Conservation (phyloP, 2,888 invertebrate genomes). For the Morpho helenor region DNA sequence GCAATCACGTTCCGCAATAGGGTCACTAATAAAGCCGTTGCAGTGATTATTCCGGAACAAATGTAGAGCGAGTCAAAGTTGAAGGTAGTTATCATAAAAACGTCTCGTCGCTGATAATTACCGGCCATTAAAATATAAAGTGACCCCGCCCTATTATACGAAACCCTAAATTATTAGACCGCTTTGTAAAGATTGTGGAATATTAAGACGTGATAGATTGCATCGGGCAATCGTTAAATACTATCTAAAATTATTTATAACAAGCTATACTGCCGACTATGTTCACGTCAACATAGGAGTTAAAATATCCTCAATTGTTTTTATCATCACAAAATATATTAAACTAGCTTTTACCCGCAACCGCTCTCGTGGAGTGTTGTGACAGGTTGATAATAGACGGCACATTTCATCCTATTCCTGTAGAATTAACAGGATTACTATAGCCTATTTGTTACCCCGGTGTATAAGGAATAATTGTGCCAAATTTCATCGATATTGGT, state of each 20-base stretch:
- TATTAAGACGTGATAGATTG: slow-evolving; percentile 20
- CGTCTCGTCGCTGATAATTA: slow-evolving; percentile 16
- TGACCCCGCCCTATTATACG: slow-evolving; percentile 18
- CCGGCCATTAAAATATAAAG: slow-evolving; percentile 13
- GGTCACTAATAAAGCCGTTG: slow-evolving; percentile 6
- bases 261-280: neutral
- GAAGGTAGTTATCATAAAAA: slow-evolving; percentile 16
- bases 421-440: no score
- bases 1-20: neutral
- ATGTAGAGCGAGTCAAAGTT: slow-evolving; percentile 21
- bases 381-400: no score
- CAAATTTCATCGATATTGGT: no score
- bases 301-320: no score
- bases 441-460: no score
- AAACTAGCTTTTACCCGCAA: no score
- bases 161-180: slow-evolving; percentile 20
- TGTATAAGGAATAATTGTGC: no score
- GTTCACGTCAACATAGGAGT: no score
- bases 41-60: slow-evolving; percentile 16
- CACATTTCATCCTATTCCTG: no score
- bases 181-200: slow-evolving; percentile 14
- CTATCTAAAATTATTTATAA: neutral
- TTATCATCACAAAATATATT: no score
- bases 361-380: no score
- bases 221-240: slow-evolving; percentile 5